Base-by-base conservation (phyloP, 2,113 vertebrate genomes). In the Carollia perspicillata region DNA sequence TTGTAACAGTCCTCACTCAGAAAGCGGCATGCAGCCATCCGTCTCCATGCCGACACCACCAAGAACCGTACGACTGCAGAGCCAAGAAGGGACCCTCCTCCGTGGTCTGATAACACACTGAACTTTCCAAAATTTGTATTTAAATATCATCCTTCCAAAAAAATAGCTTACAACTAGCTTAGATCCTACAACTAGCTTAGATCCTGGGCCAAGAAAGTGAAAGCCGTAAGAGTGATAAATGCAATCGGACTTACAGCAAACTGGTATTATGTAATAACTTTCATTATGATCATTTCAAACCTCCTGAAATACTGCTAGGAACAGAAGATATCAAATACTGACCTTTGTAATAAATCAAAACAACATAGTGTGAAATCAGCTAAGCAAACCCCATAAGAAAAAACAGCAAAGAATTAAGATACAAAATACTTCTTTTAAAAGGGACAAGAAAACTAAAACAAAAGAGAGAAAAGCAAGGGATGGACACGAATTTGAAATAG, bases 1-100 rank as follows among this genome's bases (percentile, higher is more conserved):
- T 84, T 95, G 28, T 23, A 92, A 55, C 63, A 63, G 49, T 83
- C 85, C 90, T 88, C 93, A 83, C 37, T 66, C 92, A 81, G 53
- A 93, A 84, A 94, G 37, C 49, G 20, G 71, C 91, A 72, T 8
- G 42, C 11, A 44, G 26, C 75, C 80, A 81, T 85, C 85, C 33
- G 63, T 94, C 84, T 84, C 51, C 66, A 69, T 37, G 35, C 0
- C 47, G 69, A 80, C 47, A 58, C 71, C 30, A 33, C 23, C 74
- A 26, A 84, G 78, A 81, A 71, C 0, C 63, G 14, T 28, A 26
- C n/a, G 58, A 90, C 0, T 65, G 65, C 35, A 79, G 37, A 88
- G 90, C 30, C 55, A 71, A 86, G 8, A 53, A 74, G 4, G n/a
- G 2, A 17, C 14, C 35, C 35, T 63, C 30, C 17, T 71, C 53